phyloP scores from a whole-genome alignment of 2,888 invertebrate species.

The Trileptium ribeirensis region DNA sequence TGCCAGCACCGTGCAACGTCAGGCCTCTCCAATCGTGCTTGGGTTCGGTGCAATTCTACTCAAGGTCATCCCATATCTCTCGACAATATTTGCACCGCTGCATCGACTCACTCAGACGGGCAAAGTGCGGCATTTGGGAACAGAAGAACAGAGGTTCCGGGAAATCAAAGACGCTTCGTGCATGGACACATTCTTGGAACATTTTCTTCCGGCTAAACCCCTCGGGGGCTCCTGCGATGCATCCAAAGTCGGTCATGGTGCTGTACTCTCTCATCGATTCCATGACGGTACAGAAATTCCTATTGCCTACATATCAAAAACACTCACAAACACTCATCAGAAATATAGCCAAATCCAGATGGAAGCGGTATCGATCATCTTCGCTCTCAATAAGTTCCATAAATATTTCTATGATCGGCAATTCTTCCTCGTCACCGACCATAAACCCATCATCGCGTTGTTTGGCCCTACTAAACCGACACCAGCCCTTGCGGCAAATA shows the following conservation, averaged over 20 bases:
- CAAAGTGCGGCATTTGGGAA: background rate
- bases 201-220: background rate
- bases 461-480: constrained; percentile 25
- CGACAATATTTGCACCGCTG: background rate
- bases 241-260: constrained; percentile 14
- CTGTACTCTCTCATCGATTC: constrained; percentile 28
- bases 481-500: constrained; percentile 23
- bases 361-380: constrained; percentile 37
- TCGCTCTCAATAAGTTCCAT: constrained; percentile 37
- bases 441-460: constrained; percentile 32
- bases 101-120: background rate
- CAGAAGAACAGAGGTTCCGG: background rate
- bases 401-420: constrained; percentile 36
- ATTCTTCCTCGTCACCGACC: constrained; percentile 33
- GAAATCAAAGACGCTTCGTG: background rate
- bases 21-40: background rate
- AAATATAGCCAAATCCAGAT: constrained; percentile 39
- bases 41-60: background rate
- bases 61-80: background rate
- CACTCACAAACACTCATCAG: constrained; percentile 33
- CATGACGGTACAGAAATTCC: constrained; percentile 30
- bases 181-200: background rate
- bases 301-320: constrained; percentile 37
- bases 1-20: constrained; percentile 6
- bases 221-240: constrained; percentile 5